These are phyloP conservation scores for Drosophila mayaguana DNA, from an alignment of 2,888 invertebrate genomes.

Conservation along the genomic window DNA sequence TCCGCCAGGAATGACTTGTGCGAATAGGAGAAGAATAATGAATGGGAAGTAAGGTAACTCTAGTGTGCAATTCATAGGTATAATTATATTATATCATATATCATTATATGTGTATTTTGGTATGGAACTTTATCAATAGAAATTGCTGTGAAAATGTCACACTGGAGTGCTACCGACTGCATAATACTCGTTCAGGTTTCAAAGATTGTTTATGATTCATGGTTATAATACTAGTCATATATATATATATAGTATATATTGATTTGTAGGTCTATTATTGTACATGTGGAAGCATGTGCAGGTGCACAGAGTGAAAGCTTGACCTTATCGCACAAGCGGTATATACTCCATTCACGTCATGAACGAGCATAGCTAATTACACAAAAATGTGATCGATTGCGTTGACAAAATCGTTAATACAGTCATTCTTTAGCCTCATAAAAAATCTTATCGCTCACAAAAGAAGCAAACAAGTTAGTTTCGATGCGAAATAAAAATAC, in stretches of 20 bases:
- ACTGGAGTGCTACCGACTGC: not conserved
- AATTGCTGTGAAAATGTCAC: not conserved
- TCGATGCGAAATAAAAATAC: not conserved
- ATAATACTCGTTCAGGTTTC: not conserved
- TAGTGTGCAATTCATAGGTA: not conserved
- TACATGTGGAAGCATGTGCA: too few species aligned
- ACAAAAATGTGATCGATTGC: conserved; percentile 1
- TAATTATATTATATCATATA: not conserved
- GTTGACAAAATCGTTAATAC: conserved; percentile 2
- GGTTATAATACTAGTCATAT: too few species aligned
- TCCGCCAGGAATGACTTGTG: not conserved
- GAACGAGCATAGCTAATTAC: not conserved
- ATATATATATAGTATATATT: too few species aligned
- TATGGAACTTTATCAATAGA: not conserved
- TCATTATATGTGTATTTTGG: not conserved
- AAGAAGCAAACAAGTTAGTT: not conserved
- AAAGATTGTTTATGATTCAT: too few species aligned
- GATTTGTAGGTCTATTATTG: too few species aligned
- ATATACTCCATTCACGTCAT: not conserved
- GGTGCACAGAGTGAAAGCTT: too few species aligned
- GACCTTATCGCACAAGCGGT: not conserved
- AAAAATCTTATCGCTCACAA: not conserved
- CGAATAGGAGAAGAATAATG: too few species aligned
- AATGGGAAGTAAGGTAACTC: not conserved
- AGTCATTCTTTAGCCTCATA: conserved; percentile 4